Evolutionary conservation across 1,140 invertebrate species (phyloP), one percentile per base, ranked within the genome.

Genomic region (Chymomyza costata): DNA sequence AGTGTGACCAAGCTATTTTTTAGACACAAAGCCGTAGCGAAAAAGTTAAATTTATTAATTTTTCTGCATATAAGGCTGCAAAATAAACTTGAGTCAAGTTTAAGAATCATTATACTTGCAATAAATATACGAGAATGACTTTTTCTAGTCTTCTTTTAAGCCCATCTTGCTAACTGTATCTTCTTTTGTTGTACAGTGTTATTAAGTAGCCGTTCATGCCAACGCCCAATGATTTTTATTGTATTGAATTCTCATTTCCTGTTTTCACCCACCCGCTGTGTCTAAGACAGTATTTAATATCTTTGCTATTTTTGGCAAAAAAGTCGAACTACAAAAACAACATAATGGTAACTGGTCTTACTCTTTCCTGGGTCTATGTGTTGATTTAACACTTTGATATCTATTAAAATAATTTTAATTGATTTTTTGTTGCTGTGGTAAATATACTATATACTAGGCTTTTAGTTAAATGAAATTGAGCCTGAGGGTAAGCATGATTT

Each of bases 191-290:
- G 5, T 10, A 28, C 25, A 6, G 5, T 28, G 5, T 28, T 28
- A 6, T 10, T 6, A 10, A 10, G 25, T 10, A 28, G 5, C 25
- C 25, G 25, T 28, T 28, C n/a, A n/a, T 28, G 25, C 10, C 25
- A 6, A 28, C 31, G 14, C 18, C 59, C 35, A 63, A 70, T 59
- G 58, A 68, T 52, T 74, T 74, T 74, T 65, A 78, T 63, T 71
- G 66, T 70, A 70, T 78, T 63, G 65, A 78, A 76, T 78, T 59
- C 71, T 57, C 66, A 78, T 60, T 80, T 71, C 57, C 63, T 62
- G 52, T 44, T n/a, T n/a, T n/a, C n/a, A n/a, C n/a, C n/a, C n/a
- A n/a, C 41, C 28, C 35, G 39, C 40, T 53, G 59, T 44, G 47
- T 40, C 39, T 30, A 18, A 17, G 38, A 18, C 38, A 39, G 39